Percentiles rank a stretch among this genome's conserved stretches.
These are phyloP conservation scores for Chionis minor DNA, from an alignment of 2,113 vertebrate genomes.

Conservation along the genomic window DNA sequence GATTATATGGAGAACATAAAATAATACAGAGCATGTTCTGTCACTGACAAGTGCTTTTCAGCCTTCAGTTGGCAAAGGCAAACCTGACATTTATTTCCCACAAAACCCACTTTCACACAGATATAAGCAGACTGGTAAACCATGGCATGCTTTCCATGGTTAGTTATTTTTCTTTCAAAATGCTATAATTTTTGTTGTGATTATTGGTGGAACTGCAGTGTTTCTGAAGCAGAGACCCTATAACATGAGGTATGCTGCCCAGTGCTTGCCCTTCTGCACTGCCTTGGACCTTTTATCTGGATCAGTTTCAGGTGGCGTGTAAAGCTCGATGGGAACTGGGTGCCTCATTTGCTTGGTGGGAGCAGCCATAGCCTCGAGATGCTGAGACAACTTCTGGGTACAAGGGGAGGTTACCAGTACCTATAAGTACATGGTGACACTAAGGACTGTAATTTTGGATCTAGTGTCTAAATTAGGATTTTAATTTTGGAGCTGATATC, in stretches of 20 bases:
- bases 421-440: neutral
- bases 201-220: neutral
- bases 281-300: neutral
- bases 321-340: neutral
- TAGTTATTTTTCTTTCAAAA: neutral
- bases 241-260: neutral
- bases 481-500: neutral
- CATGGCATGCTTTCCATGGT: neutral
- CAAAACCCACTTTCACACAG: neutral
- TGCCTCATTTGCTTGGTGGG: accelerated
- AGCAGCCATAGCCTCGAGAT: neutral
- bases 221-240: neutral
- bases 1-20: neutral
- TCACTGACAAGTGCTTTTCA: neutral
- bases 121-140: neutral
- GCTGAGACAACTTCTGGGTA: neutral
- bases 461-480: neutral
- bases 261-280: neutral
- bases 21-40: neutral
- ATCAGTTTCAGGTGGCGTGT: neutral
- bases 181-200: neutral
- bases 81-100: neutral
- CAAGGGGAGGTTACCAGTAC: neutral
- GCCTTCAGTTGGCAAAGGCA: neutral
- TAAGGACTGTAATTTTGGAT: neutral